A percentile compares a stretch with the other conserved stretches of the same genome.
Evolutionary conservation across 2,113 vertebrate species (phyloP).

Genomic region (Melanocharis versteri): DNA sequence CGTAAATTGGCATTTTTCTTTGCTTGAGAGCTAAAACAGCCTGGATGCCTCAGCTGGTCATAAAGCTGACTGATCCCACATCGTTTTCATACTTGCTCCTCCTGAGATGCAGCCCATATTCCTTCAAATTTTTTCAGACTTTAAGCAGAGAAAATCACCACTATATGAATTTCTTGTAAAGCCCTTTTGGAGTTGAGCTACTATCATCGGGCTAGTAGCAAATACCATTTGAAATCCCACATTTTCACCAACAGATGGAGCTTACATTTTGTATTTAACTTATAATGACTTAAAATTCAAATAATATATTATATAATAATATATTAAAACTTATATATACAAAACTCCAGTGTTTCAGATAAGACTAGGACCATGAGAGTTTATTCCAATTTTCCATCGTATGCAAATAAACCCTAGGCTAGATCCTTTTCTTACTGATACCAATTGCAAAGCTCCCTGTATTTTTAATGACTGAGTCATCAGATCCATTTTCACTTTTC

Average conservation of each 20-base stretch:
- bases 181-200: background rate
- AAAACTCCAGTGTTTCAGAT: background rate
- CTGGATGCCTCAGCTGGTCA: background rate
- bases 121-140: background rate
- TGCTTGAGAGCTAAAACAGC: background rate
- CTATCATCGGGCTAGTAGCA: background rate
- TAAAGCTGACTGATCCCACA: background rate
- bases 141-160: background rate
- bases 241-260: slow-evolving; percentile 26
- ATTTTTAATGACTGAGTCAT: background rate
- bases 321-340: background rate
- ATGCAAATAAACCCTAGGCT: background rate
- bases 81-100: background rate
- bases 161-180: background rate
- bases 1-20: background rate
- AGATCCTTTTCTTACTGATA: background rate
- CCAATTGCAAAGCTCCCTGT: background rate
- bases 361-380: background rate
- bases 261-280: background rate
- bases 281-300: background rate
- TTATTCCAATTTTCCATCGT: background rate
- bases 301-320: no score
- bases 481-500: background rate
- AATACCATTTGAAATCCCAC: background rate
- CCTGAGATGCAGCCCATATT: background rate